Conservation (phyloP, 2,888 invertebrate genomes). For the Perdita meconis region DNA sequence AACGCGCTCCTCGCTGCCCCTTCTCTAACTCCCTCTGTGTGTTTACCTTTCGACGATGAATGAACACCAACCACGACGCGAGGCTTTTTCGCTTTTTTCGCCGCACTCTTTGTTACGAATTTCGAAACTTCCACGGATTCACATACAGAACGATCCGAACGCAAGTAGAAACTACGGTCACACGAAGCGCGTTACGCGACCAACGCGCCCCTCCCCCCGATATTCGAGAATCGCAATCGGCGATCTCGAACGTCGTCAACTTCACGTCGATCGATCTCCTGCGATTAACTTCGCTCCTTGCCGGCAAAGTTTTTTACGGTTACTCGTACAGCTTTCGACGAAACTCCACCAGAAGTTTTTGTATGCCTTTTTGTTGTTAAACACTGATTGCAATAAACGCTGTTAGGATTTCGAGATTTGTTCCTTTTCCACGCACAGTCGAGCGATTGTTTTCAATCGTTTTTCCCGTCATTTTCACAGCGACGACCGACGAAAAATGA, state of each 20-base stretch:
- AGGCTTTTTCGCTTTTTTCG: too few species aligned
- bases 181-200: slow-evolving; percentile 6
- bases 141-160: too few species aligned
- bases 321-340: neutral
- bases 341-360: too few species aligned
- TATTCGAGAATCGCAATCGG: slow-evolving; percentile 21
- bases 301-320: too few species aligned
- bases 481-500: neutral
- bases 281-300: neutral
- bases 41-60: slow-evolving; percentile 21
- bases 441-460: neutral
- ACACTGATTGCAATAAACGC: too few species aligned
- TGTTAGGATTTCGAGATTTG: too few species aligned
- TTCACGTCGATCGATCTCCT: slow-evolving; percentile 15
- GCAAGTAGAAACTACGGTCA: neutral
- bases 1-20: slow-evolving; percentile 6
- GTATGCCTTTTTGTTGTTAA: too few species aligned
- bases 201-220: slow-evolving; percentile 14
- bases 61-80: too few species aligned
- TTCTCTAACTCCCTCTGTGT: too few species aligned
- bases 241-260: slow-evolving; percentile 12
- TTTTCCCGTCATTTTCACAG: slow-evolving; percentile 1
- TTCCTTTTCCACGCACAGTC: too few species aligned
- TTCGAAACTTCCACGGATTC: too few species aligned
- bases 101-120: too few species aligned